Percentiles rank a stretch among this genome's conserved stretches.
Evolutionary conservation across 1,140 invertebrate species (phyloP).

Genomic region (Battus philenor): DNA sequence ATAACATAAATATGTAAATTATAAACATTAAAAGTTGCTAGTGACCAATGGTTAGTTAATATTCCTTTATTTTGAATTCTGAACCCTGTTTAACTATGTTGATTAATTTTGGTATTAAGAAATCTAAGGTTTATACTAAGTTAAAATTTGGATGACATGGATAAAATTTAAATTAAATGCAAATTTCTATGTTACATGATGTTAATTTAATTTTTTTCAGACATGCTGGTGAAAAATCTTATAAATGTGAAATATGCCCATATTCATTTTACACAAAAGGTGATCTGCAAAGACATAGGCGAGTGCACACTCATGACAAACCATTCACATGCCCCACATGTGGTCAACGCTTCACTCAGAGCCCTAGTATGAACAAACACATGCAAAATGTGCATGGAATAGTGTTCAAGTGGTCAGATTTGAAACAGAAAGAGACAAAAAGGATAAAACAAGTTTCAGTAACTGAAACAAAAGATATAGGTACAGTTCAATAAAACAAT

Average conservation of each 20-base stretch:
- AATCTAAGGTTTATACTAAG: no score
- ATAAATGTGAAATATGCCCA: slow-evolving; percentile 61
- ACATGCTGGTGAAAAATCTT: slow-evolving; percentile 63
- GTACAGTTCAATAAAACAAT: slow-evolving; percentile 24
- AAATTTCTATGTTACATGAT: no score
- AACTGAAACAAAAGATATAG: slow-evolving; percentile 14
- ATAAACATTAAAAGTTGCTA: no score
- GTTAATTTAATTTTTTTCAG: slow-evolving; percentile 38
- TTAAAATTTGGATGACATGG: no score
- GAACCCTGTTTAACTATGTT: no score
- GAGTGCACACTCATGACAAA: slow-evolving; percentile 77
- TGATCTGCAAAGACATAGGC: slow-evolving; percentile 62
- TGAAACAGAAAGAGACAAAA: slow-evolving; percentile 34
- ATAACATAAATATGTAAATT: no score
- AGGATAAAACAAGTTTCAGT: slow-evolving; percentile 17
- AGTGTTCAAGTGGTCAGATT: slow-evolving; percentile 57
- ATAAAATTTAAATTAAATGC: no score
- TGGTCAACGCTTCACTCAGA: slow-evolving; percentile 69
- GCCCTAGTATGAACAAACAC: slow-evolving; percentile 68
- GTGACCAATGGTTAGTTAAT: no score
- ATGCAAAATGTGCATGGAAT: slow-evolving; percentile 60
- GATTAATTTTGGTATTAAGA: no score
- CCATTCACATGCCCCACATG: slow-evolving; percentile 77
- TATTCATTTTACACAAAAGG: slow-evolving; percentile 57
- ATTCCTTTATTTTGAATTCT: no score